Base-by-base conservation (phyloP, 1,140 invertebrate species). In the Bradysia coprophila region DNA sequence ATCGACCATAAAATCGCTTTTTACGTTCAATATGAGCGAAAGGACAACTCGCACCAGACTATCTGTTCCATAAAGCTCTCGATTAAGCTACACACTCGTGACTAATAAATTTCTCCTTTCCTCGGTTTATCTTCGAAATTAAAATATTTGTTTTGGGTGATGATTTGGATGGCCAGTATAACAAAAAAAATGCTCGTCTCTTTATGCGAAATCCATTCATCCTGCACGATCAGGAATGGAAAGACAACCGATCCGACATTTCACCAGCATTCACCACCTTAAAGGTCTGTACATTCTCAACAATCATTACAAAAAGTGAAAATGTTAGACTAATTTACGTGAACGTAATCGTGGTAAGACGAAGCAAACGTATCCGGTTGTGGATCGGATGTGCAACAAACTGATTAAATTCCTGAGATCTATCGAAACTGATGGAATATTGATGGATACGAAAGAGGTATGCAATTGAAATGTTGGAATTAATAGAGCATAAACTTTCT, bases 121-220 rank as follows among this genome's bases (percentile, higher is more conserved):
- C n/a, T n/a, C n/a, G n/a, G n/a, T 38, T 18, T 18, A 5, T 20
- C 13, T 15, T 20, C 15, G 20, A 41, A 31, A 8, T 32, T 9
- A 34, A 34, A 8, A 31, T 31, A 15, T 34, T 34, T 34, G 18
- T 3, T 34, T 16, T 4, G 18, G 11, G 11, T 4, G 18, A 34
- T 4, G 3, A 40, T 38, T n/a, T 32, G 5, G 23, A 34, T 15
- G 3, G 4, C 3, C 32, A 34, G 32, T 34, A 34, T 13, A 34
- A 34, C 13, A 34, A 34, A 34, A 20, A 41, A 21, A 32, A 34
- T 33, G 40, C 24, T 20, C 40, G 23, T n/a, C n/a, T 41, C 1
- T 41, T 41, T 19, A n/a, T 32, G 21, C 24, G 31, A 41, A 41
- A 41, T 33, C 40, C 40, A 31, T 41, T 41, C 16, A 19, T 41